Percentiles rank a stretch among this genome's conserved stretches.
Conservation (phyloP, 2,888 invertebrate species). For the Drosophila stalkeri region DNA sequence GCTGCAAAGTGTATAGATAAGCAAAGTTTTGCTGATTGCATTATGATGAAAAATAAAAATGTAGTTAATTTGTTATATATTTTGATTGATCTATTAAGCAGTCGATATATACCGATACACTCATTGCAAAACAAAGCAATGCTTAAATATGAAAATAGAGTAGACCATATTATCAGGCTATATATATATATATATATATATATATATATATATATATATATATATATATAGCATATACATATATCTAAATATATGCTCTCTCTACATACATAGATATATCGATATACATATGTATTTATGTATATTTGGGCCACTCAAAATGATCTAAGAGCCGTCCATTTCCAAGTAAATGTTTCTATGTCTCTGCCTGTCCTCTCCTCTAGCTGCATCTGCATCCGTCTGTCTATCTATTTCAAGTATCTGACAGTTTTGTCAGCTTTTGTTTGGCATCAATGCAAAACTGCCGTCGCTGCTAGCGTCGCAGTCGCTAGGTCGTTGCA, state of each 20-base stretch:
- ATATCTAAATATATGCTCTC: neutral
- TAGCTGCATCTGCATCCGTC: constrained; percentile 20
- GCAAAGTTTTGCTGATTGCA: too few species aligned
- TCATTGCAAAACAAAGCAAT: too few species aligned
- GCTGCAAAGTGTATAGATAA: neutral
- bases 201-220: neutral
- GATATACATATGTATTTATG: neutral
- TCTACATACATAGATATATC: neutral
- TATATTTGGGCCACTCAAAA: constrained; percentile 4
- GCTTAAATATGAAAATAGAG: too few species aligned
- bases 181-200: neutral
- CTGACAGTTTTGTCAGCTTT: constrained; percentile 40
- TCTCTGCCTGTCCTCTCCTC: neutral
- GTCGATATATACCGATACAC: neutral
- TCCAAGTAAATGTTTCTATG: constrained; percentile 6
- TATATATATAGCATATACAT: neutral
- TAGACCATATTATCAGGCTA: too few species aligned
- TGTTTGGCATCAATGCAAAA: constrained; percentile 40
- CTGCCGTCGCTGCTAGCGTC: constrained; percentile 21
- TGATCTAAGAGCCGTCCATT: constrained; percentile 17
- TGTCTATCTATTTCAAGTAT: constrained; percentile 32
- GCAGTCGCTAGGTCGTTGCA: constrained; percentile 67
- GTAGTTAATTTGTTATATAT: neutral
- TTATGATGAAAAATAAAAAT: neutral
- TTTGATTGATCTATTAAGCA: neutral